A percentile compares a stretch with the other conserved stretches of the same genome.
phyloP scores from a whole-genome alignment of 2,888 invertebrate genomes.

The Kuschelorhynchus macadamiae region DNA sequence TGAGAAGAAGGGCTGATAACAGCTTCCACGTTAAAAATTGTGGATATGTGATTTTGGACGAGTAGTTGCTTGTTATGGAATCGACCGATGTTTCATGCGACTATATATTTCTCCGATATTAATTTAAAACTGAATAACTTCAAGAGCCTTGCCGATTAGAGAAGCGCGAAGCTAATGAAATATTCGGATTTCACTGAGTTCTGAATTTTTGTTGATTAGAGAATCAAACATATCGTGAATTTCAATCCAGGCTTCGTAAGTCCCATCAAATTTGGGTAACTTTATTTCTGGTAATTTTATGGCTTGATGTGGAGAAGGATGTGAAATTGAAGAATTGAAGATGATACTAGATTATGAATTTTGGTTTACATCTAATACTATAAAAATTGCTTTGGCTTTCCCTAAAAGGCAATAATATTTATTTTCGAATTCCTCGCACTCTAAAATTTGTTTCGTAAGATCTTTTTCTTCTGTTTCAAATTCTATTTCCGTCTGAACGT shows the following conservation, averaged over 20 bases:
- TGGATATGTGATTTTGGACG: constrained; percentile 41
- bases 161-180: constrained; percentile 39
- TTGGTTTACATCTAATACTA: no score
- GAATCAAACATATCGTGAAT: constrained; percentile 43
- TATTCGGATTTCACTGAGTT: constrained; percentile 41
- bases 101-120: neutral
- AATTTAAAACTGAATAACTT: constrained; percentile 42
- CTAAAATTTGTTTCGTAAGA: no score
- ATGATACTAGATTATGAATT: no score
- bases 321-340: neutral
- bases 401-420: no score
- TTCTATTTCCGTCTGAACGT: no score
- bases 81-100: constrained; percentile 38
- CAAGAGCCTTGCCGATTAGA: constrained; percentile 27
- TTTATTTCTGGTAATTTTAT: constrained; percentile 39
- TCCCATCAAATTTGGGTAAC: constrained; percentile 42
- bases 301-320: neutral
- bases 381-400: no score
- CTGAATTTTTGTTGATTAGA: constrained; percentile 47
- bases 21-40: constrained; percentile 31
- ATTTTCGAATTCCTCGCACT: no score
- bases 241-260: constrained; percentile 40
- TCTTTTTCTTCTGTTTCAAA: no score
- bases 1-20: neutral
- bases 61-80: constrained; percentile 39